phyloP scores from a whole-genome alignment of 2,797 vertebrate species.

The Anguilla marmorata region DNA sequence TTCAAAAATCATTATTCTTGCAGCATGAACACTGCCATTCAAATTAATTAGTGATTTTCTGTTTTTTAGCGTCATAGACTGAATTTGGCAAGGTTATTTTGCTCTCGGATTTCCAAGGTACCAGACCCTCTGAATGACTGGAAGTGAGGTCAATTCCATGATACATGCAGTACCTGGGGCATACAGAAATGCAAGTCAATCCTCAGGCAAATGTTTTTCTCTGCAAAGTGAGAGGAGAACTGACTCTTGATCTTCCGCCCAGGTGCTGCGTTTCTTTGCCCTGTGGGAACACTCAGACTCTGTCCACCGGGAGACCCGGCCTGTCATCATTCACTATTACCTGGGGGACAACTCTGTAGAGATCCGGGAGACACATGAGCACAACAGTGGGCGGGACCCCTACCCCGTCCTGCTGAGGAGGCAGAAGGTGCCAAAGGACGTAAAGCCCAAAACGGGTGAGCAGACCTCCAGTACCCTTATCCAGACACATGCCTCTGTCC shows the following conservation, averaged over 20 bases:
- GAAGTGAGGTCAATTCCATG: not conserved
- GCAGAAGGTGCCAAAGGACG: slow-evolving; percentile 78
- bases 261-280: slow-evolving; percentile 91
- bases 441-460: slow-evolving; percentile 60
- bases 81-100: not conserved
- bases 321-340: slow-evolving; percentile 84
- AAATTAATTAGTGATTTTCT: not conserved
- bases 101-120: not conserved
- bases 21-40: not conserved
- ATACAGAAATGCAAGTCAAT: not conserved
- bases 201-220: not conserved
- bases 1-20: not conserved
- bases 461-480: not conserved
- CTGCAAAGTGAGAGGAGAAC: not conserved
- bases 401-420: slow-evolving; percentile 84
- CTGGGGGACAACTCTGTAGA: slow-evolving; percentile 88
- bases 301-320: slow-evolving; percentile 68
- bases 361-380: slow-evolving; percentile 79
- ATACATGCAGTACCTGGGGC: not conserved
- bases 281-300: slow-evolving; percentile 76
- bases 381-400: slow-evolving; percentile 81
- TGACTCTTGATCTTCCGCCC: not conserved
- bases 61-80: not conserved
- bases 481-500: not conserved
- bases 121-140: not conserved